A percentile compares a stretch with the other conserved stretches of the same genome.
These are phyloP conservation scores for Apodemus speciosus DNA, from an alignment of 2,113 vertebrate species.

Conservation along the genomic window DNA sequence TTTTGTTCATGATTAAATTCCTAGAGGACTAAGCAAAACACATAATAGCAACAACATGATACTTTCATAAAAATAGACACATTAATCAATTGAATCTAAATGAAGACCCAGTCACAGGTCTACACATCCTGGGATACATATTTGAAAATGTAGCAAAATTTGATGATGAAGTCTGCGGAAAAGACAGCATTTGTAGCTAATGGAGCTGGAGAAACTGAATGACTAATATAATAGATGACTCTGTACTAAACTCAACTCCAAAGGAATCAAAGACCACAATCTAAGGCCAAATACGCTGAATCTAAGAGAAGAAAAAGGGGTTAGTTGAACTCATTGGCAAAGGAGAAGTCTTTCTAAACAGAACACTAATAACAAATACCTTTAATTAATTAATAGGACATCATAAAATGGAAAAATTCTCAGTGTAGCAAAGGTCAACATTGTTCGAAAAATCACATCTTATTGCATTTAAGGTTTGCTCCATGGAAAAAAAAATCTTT, in stretches of 20 bases:
- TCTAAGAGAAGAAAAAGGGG: background rate
- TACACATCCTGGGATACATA: no score
- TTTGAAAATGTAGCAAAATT: background rate
- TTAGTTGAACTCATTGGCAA: background rate
- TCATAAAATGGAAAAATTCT: background rate
- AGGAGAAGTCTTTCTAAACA: background rate
- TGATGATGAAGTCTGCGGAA: background rate
- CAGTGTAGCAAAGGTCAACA: background rate
- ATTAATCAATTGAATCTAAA: background rate
- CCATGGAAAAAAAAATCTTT: accelerated
- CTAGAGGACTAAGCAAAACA: background rate
- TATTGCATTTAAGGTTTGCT: background rate
- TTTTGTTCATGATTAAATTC: background rate
- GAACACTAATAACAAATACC: background rate
- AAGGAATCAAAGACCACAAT: background rate
- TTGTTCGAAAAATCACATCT: no score
- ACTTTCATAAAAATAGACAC: background rate
- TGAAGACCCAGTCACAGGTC: background rate
- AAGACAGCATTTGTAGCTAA: background rate
- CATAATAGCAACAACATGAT: background rate
- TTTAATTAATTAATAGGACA: background rate
- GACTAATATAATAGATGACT: background rate
- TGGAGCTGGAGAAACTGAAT: background rate
- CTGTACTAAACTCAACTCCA: background rate
- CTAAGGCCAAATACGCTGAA: background rate